Evolutionary conservation across 1,140 invertebrate species (phyloP).

Genomic region (Drosophila tani): DNA sequence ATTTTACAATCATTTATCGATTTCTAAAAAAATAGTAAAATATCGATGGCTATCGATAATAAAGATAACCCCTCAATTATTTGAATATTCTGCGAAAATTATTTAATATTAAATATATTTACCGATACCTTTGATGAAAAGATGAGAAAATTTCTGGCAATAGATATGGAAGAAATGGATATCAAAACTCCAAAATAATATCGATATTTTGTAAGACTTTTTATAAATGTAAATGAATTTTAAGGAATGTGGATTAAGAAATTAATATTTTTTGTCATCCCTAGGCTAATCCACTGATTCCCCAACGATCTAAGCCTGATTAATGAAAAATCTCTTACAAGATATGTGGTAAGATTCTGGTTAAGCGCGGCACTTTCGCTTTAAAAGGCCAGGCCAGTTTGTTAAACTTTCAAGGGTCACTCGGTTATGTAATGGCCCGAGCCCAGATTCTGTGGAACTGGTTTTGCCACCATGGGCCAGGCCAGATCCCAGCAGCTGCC

Average conservation of each 20-base stretch:
- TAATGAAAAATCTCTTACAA: conserved; percentile 24
- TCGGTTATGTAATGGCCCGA: conserved; percentile 66
- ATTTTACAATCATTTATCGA: no score
- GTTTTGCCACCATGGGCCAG: conserved; percentile 44
- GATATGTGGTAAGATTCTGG: conserved; percentile 42
- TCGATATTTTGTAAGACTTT: no score
- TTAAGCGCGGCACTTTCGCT: conserved; percentile 48
- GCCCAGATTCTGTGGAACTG: conserved; percentile 68
- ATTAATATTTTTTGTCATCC: background rate
- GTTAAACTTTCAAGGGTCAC: conserved; percentile 64
- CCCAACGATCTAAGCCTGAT: conserved; percentile 21
- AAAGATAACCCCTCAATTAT: no score
- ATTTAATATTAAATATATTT: no score
- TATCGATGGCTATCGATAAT: no score
- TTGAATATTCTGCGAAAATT: no score
- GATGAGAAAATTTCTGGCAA: no score
- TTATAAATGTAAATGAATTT: background rate
- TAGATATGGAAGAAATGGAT: no score
- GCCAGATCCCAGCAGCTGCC: conserved; percentile 12
- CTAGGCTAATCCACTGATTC: background rate
- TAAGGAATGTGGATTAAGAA: background rate
- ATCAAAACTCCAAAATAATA: no score
- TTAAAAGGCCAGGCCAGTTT: conserved; percentile 57
- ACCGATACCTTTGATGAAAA: no score
- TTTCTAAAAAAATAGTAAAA: no score